Evolutionary conservation across 2,113 vertebrate species (phyloP).

Genomic region (Python bivittatus): DNA sequence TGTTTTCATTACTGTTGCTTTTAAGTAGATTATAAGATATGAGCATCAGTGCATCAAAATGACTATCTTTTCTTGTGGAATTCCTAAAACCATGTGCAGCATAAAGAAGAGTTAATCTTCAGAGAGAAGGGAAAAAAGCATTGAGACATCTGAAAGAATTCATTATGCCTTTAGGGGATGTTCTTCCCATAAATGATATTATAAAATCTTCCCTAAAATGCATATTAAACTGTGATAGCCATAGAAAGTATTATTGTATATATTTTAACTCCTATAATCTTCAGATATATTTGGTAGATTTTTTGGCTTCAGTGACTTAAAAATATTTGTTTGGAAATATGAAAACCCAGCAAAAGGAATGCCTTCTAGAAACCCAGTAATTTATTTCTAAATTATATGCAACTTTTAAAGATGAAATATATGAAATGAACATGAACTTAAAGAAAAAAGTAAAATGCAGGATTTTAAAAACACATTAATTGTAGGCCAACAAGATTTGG

Average conservation of each 20-base stretch:
- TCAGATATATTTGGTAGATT: background rate
- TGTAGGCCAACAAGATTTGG: background rate
- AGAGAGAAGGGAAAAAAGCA: slow-evolving; percentile 9
- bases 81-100: background rate
- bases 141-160: slow-evolving; percentile 2
- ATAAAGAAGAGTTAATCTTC: background rate
- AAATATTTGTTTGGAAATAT: slow-evolving; percentile 3
- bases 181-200: slow-evolving; percentile 8
- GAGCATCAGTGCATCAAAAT: background rate
- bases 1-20: background rate
- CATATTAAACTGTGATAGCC: accelerated
- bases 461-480: background rate
- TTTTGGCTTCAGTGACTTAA: slow-evolving; percentile 18
- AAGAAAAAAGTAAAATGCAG: background rate
- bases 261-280: background rate
- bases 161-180: background rate
- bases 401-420: background rate
- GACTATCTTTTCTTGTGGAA: background rate
- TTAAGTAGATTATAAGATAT: background rate
- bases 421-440: background rate
- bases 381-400: background rate
- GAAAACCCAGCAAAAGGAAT: background rate
- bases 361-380: accelerated
- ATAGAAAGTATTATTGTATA: slow-evolving; percentile 12
- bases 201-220: slow-evolving; percentile 11